Percentiles rank a stretch among this genome's conserved stretches.
These are phyloP conservation scores for Oxyura jamaicensis DNA, from an alignment of 2,113 vertebrate genomes.

Conservation along the genomic window DNA sequence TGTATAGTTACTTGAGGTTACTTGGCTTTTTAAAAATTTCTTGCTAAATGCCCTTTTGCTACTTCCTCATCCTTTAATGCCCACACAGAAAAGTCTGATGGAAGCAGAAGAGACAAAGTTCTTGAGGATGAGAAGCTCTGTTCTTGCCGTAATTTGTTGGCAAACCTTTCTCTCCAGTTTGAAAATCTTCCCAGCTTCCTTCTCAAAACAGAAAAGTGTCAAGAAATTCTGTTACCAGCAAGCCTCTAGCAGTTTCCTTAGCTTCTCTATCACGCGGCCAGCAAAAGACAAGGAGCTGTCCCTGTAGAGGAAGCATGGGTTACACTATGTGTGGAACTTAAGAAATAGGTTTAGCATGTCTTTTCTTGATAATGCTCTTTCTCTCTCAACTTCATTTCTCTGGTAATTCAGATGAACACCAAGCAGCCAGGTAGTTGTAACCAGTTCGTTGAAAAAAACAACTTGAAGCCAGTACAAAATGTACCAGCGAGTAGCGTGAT, in stretches of 20 bases:
- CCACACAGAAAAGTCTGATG: neutral
- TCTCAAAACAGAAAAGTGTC: neutral
- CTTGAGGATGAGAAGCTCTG: neutral
- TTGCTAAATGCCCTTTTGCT: neutral
- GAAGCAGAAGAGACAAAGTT: neutral
- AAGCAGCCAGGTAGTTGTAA: neutral
- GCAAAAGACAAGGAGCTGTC: neutral
- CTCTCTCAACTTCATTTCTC: neutral
- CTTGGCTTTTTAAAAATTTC: neutral
- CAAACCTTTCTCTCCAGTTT: neutral
- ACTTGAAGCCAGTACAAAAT: neutral
- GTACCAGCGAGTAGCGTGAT: neutral
- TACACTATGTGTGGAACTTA: neutral
- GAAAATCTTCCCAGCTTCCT: neutral
- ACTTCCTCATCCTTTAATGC: neutral
- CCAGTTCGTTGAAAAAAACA: neutral
- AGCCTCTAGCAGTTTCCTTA: neutral
- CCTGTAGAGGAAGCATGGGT: neutral
- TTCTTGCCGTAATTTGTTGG: neutral
- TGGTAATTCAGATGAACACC: neutral
- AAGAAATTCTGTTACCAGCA: neutral
- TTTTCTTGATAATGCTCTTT: neutral
- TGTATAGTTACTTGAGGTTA: neutral
- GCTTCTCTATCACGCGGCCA: neutral
- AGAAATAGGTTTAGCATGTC: neutral